Conservation (phyloP, 2,888 invertebrate species). For the Ochropleura leucogaster region DNA sequence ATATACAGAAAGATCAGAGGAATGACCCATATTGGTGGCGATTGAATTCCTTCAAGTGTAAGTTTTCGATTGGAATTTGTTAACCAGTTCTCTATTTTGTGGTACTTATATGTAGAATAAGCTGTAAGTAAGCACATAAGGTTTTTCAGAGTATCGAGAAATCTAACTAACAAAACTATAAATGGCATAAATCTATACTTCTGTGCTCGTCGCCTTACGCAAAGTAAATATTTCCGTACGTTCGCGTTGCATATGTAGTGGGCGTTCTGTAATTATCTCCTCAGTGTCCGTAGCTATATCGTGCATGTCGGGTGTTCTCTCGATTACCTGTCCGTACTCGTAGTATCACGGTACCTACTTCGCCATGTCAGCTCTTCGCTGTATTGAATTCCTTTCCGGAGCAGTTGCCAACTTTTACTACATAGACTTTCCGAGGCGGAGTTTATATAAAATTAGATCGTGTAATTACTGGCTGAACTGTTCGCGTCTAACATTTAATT, state of each 20-base stretch:
- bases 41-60: background rate
- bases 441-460: conserved; percentile 38
- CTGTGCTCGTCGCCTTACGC: background rate
- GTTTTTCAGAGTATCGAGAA: background rate
- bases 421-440: conserved; percentile 18
- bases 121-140: background rate
- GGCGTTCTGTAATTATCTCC: conserved; percentile 20
- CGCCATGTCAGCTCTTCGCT: conserved; percentile 49
- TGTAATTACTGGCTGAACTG: conserved; percentile 5
- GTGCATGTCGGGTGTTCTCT: conserved; percentile 32
- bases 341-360: conserved; percentile 27
- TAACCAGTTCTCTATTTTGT: background rate
- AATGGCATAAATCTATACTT: background rate
- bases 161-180: background rate
- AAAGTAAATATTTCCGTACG: background rate
- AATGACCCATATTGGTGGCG: background rate
- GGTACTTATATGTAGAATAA: background rate
- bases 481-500: conserved; percentile 22
- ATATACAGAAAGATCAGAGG: conserved; percentile 26
- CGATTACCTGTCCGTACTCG: conserved; percentile 52
- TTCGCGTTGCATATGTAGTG: background rate
- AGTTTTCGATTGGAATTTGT: background rate
- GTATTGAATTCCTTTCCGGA: conserved; percentile 54
- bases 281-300: conserved; percentile 29
- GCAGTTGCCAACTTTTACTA: conserved; percentile 56